Conservation (phyloP, 1,140 invertebrate genomes). For the Mamestra configurata region DNA sequence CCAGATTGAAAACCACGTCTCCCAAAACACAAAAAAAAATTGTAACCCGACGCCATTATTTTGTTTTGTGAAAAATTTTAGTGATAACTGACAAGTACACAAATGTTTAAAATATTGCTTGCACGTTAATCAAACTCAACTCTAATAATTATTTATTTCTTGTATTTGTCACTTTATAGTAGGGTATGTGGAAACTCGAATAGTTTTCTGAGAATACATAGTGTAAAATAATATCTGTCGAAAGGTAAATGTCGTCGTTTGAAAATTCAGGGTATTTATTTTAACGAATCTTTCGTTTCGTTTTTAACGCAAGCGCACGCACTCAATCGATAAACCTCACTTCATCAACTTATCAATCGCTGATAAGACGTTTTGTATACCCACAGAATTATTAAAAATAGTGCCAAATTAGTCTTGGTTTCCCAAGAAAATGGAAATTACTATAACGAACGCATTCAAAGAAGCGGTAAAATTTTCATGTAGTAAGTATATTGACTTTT, state of each 20-base stretch:
- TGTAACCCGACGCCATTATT: neutral
- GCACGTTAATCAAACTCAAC: too few relatives aligned
- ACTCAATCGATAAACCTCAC: neutral
- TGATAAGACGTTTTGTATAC: neutral
- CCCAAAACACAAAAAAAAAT: neutral
- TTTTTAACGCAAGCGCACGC: neutral
- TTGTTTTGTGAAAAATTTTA: too few relatives aligned
- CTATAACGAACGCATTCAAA: constrained; percentile 67
- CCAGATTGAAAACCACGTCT: neutral
- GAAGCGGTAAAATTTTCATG: constrained; percentile 58
- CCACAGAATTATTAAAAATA: neutral
- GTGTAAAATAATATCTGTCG: too few relatives aligned
- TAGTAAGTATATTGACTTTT: constrained; percentile 57
- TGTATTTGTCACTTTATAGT: too few relatives aligned
- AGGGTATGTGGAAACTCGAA: too few relatives aligned
- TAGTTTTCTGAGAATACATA: too few relatives aligned
- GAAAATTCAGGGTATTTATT: too few relatives aligned
- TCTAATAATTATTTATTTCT: too few relatives aligned
- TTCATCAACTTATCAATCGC: neutral
- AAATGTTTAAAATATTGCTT: too few relatives aligned
- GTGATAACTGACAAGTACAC: too few relatives aligned
- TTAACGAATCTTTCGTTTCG: neutral
- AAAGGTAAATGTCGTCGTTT: too few relatives aligned
- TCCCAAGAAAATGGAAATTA: constrained; percentile 63
- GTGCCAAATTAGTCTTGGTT: neutral